Evolutionary conservation across 23 tunicate genomes (phyloP).

Genomic region (Oikopleura dioica): DNA sequence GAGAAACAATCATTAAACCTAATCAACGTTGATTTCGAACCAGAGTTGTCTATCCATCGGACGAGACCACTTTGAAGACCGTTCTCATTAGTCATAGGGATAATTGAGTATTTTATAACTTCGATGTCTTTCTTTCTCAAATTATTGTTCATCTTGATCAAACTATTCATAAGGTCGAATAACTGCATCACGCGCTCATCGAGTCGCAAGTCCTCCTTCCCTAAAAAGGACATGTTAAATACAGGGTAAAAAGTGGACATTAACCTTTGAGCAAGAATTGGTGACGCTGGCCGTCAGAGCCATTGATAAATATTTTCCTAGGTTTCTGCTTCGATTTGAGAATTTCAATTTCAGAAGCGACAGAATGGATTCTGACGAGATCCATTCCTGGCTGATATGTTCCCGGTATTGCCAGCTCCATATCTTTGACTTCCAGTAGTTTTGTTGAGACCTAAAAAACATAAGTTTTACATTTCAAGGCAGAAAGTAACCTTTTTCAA

Average conservation of each 20-base stretch:
- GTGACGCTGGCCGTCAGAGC: slow-evolving; percentile 4
- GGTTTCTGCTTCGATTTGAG: slow-evolving; percentile 87
- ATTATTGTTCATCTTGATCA: slow-evolving; percentile 18
- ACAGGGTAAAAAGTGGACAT: neutral
- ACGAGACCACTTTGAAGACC: neutral
- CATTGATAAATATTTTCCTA: slow-evolving; percentile 58
- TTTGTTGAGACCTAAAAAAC: slow-evolving; percentile 91
- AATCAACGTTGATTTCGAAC: neutral
- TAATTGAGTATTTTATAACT: neutral
- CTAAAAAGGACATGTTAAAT: slow-evolving; percentile 18
- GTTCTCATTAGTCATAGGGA: slow-evolving; percentile 2
- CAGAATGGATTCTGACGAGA: slow-evolving; percentile 35
- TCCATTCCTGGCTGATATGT: slow-evolving; percentile 58
- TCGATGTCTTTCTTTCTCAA: neutral
- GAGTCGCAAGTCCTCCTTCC: slow-evolving; percentile 81
- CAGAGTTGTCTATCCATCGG: slow-evolving; percentile 5
- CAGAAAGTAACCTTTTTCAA: neutral
- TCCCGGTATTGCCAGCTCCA: slow-evolving; percentile 88
- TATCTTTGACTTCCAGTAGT: slow-evolving; percentile 42
- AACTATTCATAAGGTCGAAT: slow-evolving; percentile 72
- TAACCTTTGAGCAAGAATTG: neutral
- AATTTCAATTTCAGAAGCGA: slow-evolving; percentile 56
- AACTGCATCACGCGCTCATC: slow-evolving; percentile 99
- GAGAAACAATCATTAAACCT: neutral
- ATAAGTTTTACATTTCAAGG: no score